Evolutionary conservation across 2,797 vertebrate genomes (phyloP).

Genomic region (Crocidura indochinensis): DNA sequence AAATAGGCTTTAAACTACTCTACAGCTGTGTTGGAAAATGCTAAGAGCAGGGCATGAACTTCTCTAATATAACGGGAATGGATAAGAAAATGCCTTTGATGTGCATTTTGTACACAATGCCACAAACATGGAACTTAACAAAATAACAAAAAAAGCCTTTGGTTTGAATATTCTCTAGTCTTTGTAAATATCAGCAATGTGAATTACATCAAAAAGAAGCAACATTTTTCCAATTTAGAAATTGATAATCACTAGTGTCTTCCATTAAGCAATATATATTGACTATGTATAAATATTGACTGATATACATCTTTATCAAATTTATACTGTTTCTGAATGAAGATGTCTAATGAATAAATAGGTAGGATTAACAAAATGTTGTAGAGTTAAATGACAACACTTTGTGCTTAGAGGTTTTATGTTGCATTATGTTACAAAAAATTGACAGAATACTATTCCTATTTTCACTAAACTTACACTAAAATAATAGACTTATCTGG

Average conservation of each 20-base stretch:
- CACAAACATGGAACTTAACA: constrained; percentile 90
- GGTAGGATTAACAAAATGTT: constrained; percentile 32
- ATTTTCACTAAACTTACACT: background rate
- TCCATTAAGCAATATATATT: constrained; percentile 62
- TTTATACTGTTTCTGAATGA: constrained; percentile 23
- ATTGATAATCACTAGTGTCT: constrained; percentile 62
- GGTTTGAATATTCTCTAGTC: constrained; percentile 82
- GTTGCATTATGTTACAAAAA: constrained; percentile 4
- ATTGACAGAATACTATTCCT: background rate
- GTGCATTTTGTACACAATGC: constrained; percentile 87
- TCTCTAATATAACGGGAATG: constrained; percentile 90
- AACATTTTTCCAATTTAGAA: constrained; percentile 72
- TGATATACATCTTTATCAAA: background rate
- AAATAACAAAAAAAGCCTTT: constrained; percentile 87
- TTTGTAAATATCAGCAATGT: constrained; percentile 81
- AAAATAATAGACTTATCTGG: constrained; percentile 51
- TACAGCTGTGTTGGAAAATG: constrained; percentile 93
- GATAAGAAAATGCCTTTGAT: constrained; percentile 90
- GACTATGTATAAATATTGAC: constrained; percentile 42
- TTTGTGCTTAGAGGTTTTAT: background rate
- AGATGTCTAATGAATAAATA: constrained; percentile 7
- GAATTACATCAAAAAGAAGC: constrained; percentile 53
- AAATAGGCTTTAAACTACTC: constrained; percentile 94
- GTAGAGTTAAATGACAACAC: constrained; percentile 7
- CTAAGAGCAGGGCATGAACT: constrained; percentile 92